A percentile compares a stretch with the other conserved stretches of the same genome.
Conservation (phyloP, 2,888 invertebrate species). For the Salticus scenicus region DNA sequence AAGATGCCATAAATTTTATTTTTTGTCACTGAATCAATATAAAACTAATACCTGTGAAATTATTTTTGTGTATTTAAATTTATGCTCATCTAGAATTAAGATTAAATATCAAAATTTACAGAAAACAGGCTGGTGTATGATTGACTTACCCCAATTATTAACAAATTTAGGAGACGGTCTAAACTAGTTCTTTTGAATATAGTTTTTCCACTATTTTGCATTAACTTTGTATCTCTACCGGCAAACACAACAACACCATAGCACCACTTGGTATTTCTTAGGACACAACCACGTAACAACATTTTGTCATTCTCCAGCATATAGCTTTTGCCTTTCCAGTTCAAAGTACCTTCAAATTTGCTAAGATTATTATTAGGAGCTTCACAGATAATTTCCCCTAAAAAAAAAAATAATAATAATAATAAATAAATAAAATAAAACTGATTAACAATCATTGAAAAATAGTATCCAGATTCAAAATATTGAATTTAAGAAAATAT, state of each 20-base stretch:
- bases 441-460: not conserved
- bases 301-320: slow-evolving; percentile 98
- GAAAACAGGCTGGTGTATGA: too few species aligned
- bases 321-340: slow-evolving; percentile 81
- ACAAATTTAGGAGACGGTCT: slow-evolving; percentile 98
- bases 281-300: slow-evolving; percentile 94
- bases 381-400: slow-evolving; percentile 93
- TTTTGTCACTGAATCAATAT: too few species aligned
- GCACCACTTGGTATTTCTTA: slow-evolving; percentile 96
- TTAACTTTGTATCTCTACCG: slow-evolving; percentile 98
- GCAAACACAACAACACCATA: slow-evolving; percentile 98
- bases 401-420: slow-evolving; percentile 42
- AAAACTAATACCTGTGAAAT: too few species aligned
- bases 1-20: too few species aligned
- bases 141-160: slow-evolving; percentile 97
- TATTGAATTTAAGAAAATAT: not conserved
- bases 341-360: slow-evolving; percentile 96
- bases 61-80: too few species aligned
- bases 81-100: too few species aligned
- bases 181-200: slow-evolving; percentile 99
- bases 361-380: slow-evolving; percentile 98
- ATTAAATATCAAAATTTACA: too few species aligned
- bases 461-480: not conserved
- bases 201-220: slow-evolving; percentile 99
- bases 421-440: not conserved